Conservation (phyloP, 2,888 invertebrate genomes). For the Pterobdella sp. region DNA sequence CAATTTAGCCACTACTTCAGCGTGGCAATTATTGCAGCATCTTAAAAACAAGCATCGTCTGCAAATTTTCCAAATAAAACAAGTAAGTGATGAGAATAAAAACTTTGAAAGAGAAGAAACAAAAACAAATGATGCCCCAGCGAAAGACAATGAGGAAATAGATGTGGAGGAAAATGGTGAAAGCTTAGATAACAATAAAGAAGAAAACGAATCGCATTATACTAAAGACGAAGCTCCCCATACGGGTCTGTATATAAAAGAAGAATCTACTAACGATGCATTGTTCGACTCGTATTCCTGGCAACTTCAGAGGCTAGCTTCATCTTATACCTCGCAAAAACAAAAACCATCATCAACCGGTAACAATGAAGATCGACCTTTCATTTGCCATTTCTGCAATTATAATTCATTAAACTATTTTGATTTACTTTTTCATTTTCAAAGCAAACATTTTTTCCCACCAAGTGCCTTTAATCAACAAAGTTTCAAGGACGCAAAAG, state of each 20-base stretch:
- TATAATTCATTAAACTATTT: constrained; percentile 15
- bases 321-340: neutral
- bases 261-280: neutral
- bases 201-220: neutral
- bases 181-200: neutral
- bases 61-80: constrained; percentile 11
- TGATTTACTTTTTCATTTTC: constrained; percentile 19
- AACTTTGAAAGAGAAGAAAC: too few species aligned
- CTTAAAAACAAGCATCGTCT: constrained; percentile 14
- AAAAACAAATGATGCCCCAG: neutral
- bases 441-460: constrained; percentile 14
- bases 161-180: neutral
- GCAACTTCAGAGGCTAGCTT: constrained; percentile 3
- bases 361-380: too few species aligned
- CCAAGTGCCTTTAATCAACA: neutral
- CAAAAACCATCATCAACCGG: neutral
- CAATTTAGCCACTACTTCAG: neutral
- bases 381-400: constrained; percentile 16
- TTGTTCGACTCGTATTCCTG: constrained; percentile 3
- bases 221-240: neutral
- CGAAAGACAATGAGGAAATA: neutral
- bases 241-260: neutral
- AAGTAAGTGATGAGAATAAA: neutral
- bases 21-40: constrained; percentile 22
- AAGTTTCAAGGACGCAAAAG: neutral